Base-by-base conservation (phyloP, 2,888 invertebrate genomes). In the Xylophagus ater region DNA sequence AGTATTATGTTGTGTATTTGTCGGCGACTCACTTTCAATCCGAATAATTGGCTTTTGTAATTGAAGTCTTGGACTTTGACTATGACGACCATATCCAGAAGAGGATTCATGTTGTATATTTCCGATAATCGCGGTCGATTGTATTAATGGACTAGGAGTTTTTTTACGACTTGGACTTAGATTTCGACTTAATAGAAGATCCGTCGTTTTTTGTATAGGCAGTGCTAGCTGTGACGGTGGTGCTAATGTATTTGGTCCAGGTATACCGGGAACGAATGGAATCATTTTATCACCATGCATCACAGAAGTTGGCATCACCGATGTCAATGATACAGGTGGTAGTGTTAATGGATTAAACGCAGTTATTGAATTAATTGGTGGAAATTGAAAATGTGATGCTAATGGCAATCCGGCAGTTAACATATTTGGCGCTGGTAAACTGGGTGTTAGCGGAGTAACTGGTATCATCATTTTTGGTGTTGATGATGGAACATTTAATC, bases 181-280 rank as follows among this genome's bases (percentile, higher is more conserved):
- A 19, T 49, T 51, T 10, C 57, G 52, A 46, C 48, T 8, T 46
- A 46, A 8, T 39, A 18, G 2, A 42, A 29, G 43, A 4, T 44
- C 45, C 1, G 21, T 37, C 2, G 47, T 47, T 9, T 51, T 33
- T 6, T 53, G 55, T 35, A 55, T 25, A 10, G 40, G 37, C 19
- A 37, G 23, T 53, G 20, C 29, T 6, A 40, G 56, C n/a, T 55
- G 55, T 23, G 65, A 53, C 36, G 67, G 70, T 29, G 69, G 56
- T 17, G 67, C 63, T 18, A 79, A 59, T 21, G 75, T 74, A 49
- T 77, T 77, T 3, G 87, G 88, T 8, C 87, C 87, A 1, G 88
- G 87, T 62, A 88, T 88, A 10, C 87, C 88, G 5, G 87, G 87
- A 9, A 88, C 86, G 59, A 84, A 81, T 1, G 86, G 81, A 54